Conservation (phyloP, 2,797 vertebrate species). For the Chaenodraco wilsoni region DNA sequence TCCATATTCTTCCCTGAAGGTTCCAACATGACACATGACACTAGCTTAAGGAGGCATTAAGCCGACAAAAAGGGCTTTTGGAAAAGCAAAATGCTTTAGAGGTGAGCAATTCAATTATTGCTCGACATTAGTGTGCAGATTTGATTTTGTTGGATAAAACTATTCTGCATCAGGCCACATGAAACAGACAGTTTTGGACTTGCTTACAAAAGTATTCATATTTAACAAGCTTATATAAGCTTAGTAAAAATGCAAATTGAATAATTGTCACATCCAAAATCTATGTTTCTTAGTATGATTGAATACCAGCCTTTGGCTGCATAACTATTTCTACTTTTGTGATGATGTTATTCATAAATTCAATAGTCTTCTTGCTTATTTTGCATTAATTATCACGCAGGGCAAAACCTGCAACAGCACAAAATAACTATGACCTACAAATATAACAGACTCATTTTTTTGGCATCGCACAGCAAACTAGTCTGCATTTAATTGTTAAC, state of each 20-base stretch:
- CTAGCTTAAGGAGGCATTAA: conserved; percentile 52
- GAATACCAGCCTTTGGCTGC: conserved; percentile 52
- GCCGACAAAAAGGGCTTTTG: conserved; percentile 49
- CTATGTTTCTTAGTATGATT: conserved; percentile 46
- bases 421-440: conserved; percentile 73
- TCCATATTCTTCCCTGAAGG: conserved; percentile 59
- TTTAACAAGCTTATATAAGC: conserved; percentile 51
- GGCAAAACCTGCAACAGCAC: conserved; percentile 51
- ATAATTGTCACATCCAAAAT: conserved; percentile 50
- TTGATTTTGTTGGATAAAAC: conserved; percentile 37
- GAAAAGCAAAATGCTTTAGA: conserved; percentile 35
- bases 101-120: conserved; percentile 30
- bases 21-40: conserved; percentile 47
- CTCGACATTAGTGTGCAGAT: conserved; percentile 25
- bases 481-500: conserved; percentile 54
- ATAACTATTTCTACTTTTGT: conserved; percentile 46
- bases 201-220: conserved; percentile 44
- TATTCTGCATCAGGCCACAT: conserved; percentile 17
- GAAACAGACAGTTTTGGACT: conserved; percentile 43
- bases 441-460: conserved; percentile 63
- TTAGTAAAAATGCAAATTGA: conserved; percentile 35
- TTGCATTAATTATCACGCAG: conserved; percentile 66
- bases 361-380: conserved; percentile 62
- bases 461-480: conserved; percentile 57
- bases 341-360: conserved; percentile 70